Evolutionary conservation across 1,140 invertebrate species (phyloP), one percentile per base, ranked within the genome.

Genomic region (Cyphomyrmex costatus): DNA sequence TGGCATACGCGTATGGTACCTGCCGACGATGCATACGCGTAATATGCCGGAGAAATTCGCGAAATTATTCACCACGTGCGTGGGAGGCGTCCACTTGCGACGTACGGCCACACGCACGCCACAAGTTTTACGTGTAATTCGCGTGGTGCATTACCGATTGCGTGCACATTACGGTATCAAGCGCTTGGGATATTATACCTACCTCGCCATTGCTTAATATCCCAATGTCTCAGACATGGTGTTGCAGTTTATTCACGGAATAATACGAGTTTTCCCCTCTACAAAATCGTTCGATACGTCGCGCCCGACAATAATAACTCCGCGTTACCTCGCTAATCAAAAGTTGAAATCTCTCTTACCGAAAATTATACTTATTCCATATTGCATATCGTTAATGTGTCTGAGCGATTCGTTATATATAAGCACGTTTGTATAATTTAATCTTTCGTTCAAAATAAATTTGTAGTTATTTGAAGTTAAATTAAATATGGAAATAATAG

Each of bases 1-100:
- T 74, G 71, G 63, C n/a, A 46, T 16, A 6, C 46, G 46, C 46
- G 12, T 19, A 27, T n/a, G 30, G 19, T 49, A 7, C 63, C 30
- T 42, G 51, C 21, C 33, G 61, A 58, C 68, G 60, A 76, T 70
- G 74, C 53, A 16, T 49, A 53, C 58, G 60, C 36, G 66, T 85
- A 89, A 88, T n/a, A n/a, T 56, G 87, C 68, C 77, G 56, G 42
- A 88, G 68, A 79, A 71, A 76, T 46, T 76, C 82, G 68, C 85
- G 82, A 88, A 89, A 89, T 89, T 66, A 89, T 89, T 89, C 82
- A 89, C 33, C 10, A 76, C n/a, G 65, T 53, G 86, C 86, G 88
- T 89, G 88, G 88, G 88, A 89, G 66, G 56, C 53, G 56, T 61
- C 87, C 88, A 86, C 77, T 89, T 89, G 88, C 88, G 24, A 46